These are phyloP conservation scores for Psittacus erithacus DNA, from an alignment of 2,113 vertebrate genomes.

Conservation along the genomic window DNA sequence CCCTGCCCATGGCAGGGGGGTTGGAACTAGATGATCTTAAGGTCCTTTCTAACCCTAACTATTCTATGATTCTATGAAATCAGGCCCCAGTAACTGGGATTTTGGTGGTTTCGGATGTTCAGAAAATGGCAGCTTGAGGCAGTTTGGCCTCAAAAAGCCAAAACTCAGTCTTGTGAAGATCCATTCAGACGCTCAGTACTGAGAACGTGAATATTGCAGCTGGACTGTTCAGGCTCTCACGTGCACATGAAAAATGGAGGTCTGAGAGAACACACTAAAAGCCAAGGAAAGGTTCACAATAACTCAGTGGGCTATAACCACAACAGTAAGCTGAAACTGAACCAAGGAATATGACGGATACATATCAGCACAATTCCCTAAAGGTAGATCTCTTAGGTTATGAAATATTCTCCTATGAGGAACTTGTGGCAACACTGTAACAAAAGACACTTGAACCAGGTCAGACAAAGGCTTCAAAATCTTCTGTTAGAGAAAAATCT, in stretches of 20 bases:
- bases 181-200: neutral
- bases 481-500: neutral
- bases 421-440: neutral
- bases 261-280: neutral
- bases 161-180: neutral
- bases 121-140: neutral
- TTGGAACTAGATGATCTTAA: neutral
- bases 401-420: neutral
- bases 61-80: neutral
- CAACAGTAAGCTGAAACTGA: neutral
- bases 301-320: neutral
- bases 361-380: neutral
- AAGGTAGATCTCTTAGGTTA: neutral
- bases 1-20: neutral
- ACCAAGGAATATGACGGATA: neutral
- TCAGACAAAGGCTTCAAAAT: neutral
- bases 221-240: fast-evolving
- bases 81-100: neutral
- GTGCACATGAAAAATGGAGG: fast-evolving
- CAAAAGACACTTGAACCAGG: neutral
- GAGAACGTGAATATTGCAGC: neutral
- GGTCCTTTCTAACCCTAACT: neutral
- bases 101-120: neutral
- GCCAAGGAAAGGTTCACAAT: neutral
- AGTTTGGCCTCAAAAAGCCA: neutral